These are phyloP conservation scores for Strigamia transsilvanica DNA, from an alignment of 2,888 invertebrate species.

Conservation along the genomic window DNA sequence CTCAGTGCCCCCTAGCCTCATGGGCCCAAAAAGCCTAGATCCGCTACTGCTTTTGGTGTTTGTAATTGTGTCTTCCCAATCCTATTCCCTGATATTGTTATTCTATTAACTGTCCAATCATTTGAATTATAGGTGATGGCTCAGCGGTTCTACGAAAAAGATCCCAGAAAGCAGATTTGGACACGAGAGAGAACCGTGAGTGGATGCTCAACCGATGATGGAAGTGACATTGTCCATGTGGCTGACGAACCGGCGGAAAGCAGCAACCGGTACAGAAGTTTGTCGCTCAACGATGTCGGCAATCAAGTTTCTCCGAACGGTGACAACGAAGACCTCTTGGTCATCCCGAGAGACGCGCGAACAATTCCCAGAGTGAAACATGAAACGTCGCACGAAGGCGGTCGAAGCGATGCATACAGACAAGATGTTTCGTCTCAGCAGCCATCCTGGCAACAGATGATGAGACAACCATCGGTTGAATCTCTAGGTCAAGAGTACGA, in stretches of 20 bases:
- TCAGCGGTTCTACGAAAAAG: slow-evolving; percentile 60
- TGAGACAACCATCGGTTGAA: slow-evolving; percentile 36
- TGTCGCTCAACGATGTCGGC: slow-evolving; percentile 50
- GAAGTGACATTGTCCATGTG: slow-evolving; percentile 53
- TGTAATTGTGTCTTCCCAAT: too few relatives aligned
- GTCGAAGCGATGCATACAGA: background rate
- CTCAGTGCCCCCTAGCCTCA: too few relatives aligned
- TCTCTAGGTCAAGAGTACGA: slow-evolving; percentile 56
- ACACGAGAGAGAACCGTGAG: slow-evolving; percentile 57
- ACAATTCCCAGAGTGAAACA: slow-evolving; percentile 48
- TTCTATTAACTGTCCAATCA: too few relatives aligned
- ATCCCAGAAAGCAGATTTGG: slow-evolving; percentile 59
- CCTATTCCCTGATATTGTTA: too few relatives aligned
- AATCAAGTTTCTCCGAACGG: slow-evolving; percentile 43
- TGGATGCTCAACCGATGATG: slow-evolving; percentile 56
- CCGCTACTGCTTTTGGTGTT: too few relatives aligned
- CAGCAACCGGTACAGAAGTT: slow-evolving; percentile 48
- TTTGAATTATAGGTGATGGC: slow-evolving; percentile 61
- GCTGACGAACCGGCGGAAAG: slow-evolving; percentile 50
- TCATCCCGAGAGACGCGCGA: background rate
- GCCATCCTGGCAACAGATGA: background rate
- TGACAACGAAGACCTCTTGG: slow-evolving; percentile 43
- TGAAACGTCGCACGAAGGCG: slow-evolving; percentile 24
- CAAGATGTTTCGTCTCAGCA: background rate
- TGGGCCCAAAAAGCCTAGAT: too few relatives aligned